Conservation (phyloP, 2,113 vertebrate genomes). For the Sebastes schlegelii region DNA sequence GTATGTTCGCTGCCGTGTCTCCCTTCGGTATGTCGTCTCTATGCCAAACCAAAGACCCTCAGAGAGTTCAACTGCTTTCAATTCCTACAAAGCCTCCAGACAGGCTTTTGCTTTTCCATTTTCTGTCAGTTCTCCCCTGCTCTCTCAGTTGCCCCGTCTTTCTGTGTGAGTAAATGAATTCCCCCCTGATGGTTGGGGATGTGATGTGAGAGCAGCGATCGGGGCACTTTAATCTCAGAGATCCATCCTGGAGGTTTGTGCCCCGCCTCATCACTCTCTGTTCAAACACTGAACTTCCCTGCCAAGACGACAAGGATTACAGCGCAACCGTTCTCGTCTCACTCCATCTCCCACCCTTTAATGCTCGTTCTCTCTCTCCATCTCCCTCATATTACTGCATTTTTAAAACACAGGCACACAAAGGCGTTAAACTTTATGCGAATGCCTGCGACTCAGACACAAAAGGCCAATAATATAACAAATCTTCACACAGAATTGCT, state of each 20-base stretch:
- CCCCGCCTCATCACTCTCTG: conserved; percentile 67
- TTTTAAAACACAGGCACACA: conserved; percentile 42
- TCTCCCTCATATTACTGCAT: conserved; percentile 27
- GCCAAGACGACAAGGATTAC: conserved; percentile 71
- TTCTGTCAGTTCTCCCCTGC: conserved; percentile 66
- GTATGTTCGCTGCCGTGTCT: conserved; percentile 26
- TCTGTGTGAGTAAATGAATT: conserved; percentile 79
- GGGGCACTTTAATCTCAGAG: conserved; percentile 78
- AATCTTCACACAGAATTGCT: conserved; percentile 24
- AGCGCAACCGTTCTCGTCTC: conserved; percentile 43
- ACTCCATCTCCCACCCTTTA: conserved; percentile 49
- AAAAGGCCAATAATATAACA: conserved; percentile 10
- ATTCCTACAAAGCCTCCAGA: conserved; percentile 74
- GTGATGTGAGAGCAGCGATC: conserved; percentile 74
- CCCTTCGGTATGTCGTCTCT: conserved; percentile 41
- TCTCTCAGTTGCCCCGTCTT: conserved; percentile 56
- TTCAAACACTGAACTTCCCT: conserved; percentile 78
- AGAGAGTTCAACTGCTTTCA: conserved; percentile 72
- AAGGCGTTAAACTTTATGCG: conserved; percentile 16
- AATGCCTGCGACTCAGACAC: conserved; percentile 22
- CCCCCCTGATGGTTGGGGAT: conserved; percentile 72
- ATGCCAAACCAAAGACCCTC: conserved; percentile 57
- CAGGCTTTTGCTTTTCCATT: conserved; percentile 64
- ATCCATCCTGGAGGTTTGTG: conserved; percentile 75
- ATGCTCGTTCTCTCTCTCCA: conserved; percentile 31